Evolutionary conservation across 2,888 invertebrate genomes (phyloP).

Genomic region (Hyppa rectilinea): DNA sequence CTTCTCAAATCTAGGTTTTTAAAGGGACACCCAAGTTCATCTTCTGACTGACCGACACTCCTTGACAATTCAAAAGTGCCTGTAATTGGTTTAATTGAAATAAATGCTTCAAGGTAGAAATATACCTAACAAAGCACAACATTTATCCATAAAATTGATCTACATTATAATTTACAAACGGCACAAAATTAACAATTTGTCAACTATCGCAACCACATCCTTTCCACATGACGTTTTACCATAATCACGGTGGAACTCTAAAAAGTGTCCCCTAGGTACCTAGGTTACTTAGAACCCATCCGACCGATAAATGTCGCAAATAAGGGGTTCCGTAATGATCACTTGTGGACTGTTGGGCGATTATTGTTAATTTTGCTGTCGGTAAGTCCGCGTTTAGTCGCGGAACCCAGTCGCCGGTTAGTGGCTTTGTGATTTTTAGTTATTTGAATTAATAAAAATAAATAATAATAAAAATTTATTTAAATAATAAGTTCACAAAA

Average conservation of each 20-base stretch:
- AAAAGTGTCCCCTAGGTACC: constrained; percentile 59
- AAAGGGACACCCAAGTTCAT: too few relatives aligned
- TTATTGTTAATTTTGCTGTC: constrained; percentile 68
- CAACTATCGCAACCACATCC: background rate
- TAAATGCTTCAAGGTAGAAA: background rate
- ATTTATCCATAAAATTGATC: background rate
- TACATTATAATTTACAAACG: constrained; percentile 10
- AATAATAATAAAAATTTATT: too few relatives aligned
- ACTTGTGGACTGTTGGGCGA: constrained; percentile 60
- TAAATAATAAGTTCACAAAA: too few relatives aligned
- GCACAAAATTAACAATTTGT: constrained; percentile 3
- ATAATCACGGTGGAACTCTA: constrained; percentile 48
- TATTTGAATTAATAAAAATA: too few relatives aligned
- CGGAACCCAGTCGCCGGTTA: constrained; percentile 29
- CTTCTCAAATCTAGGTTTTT: background rate
- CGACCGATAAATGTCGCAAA: constrained; percentile 77
- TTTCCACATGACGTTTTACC: constrained; percentile 30
- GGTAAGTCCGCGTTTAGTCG: constrained; percentile 43
- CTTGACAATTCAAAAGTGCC: background rate
- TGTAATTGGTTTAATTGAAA: background rate
- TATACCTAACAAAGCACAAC: background rate
- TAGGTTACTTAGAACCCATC: constrained; percentile 74
- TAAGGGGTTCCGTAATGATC: constrained; percentile 71
- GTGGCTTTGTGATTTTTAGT: constrained; percentile 24
- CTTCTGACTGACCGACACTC: background rate